A percentile compares a stretch with the other conserved stretches of the same genome.
These are phyloP conservation scores for Bostrychus sinensis DNA, from an alignment of 2,113 vertebrate genomes.

Conservation along the genomic window DNA sequence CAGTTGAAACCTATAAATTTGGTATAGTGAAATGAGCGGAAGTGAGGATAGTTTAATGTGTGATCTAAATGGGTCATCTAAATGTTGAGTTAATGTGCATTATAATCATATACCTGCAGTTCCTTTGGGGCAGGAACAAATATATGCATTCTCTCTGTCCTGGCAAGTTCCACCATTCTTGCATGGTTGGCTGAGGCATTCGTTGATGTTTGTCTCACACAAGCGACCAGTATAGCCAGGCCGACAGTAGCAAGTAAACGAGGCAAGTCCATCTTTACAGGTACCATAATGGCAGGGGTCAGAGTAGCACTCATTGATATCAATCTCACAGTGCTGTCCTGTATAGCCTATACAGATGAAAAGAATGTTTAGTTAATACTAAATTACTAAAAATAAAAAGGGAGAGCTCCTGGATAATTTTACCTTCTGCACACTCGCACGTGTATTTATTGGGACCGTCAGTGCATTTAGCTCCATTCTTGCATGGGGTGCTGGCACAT, in stretches of 20 bases:
- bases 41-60: not conserved
- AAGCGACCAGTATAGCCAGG: conserved; percentile 89
- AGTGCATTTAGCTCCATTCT: conserved; percentile 91
- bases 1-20: conserved; percentile 87
- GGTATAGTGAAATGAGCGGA: not conserved
- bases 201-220: conserved; percentile 94
- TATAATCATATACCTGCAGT: conserved; percentile 82
- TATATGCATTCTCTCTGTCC: conserved; percentile 89
- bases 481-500: conserved; percentile 94
- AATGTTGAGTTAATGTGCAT: not conserved
- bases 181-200: conserved; percentile 94
- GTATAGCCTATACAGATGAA: conserved; percentile 82
- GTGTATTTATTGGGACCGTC: conserved; percentile 93
- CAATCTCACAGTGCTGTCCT: conserved; percentile 86
- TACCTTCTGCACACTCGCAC: conserved; percentile 94
- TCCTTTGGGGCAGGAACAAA: conserved; percentile 91
- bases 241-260: conserved; percentile 89
- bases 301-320: conserved; percentile 89
- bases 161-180: conserved; percentile 91
- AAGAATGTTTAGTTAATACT: not conserved
- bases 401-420: not conserved
- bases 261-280: conserved; percentile 88
- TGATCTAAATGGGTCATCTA: not conserved
- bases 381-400: not conserved
- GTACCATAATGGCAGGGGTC: conserved; percentile 94